Percentiles rank a stretch among this genome's conserved stretches.
Evolutionary conservation across 2,888 invertebrate genomes (phyloP).

Genomic region (Helleia helle): DNA sequence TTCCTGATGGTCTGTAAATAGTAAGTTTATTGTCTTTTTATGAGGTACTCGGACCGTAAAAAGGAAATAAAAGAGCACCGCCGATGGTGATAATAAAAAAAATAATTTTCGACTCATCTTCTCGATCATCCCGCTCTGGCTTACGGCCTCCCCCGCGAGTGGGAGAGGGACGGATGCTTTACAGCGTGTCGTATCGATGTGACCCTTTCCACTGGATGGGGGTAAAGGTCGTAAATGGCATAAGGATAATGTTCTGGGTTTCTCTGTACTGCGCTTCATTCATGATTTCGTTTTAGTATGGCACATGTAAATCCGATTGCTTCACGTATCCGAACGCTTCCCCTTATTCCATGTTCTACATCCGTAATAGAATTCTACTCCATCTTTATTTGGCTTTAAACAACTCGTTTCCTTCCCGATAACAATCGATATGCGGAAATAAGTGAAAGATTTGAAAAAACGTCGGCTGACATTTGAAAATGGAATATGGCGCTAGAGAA

Average conservation of each 20-base stretch:
- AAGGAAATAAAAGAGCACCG: conserved; percentile 76
- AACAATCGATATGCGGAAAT: neutral
- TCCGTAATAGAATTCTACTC: conserved; percentile 45
- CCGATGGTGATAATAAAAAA: conserved; percentile 75
- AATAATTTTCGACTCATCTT: conserved; percentile 74
- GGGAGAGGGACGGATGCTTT: conserved; percentile 49
- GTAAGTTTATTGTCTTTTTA: conserved; percentile 76
- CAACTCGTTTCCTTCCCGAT: conserved; percentile 18
- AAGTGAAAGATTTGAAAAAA: conserved; percentile 10
- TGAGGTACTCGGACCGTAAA: conserved; percentile 76
- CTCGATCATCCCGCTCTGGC: conserved; percentile 66
- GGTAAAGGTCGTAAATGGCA: conserved; percentile 74
- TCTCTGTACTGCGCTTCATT: conserved; percentile 70
- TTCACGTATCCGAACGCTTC: conserved; percentile 50
- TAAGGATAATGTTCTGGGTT: conserved; percentile 74
- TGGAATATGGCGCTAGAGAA: conserved; percentile 2
- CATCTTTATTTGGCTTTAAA: conserved; percentile 25
- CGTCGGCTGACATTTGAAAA: conserved; percentile 12
- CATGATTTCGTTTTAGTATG: conserved; percentile 73
- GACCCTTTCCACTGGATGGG: conserved; percentile 71
- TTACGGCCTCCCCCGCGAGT: conserved; percentile 40
- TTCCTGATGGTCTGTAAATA: conserved; percentile 76
- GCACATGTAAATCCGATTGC: conserved; percentile 71
- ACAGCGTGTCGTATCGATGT: conserved; percentile 64
- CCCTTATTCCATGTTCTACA: conserved; percentile 60